phyloP scores from a whole-genome alignment of 1,140 invertebrate genomes.

The Heliconius melpomene region DNA sequence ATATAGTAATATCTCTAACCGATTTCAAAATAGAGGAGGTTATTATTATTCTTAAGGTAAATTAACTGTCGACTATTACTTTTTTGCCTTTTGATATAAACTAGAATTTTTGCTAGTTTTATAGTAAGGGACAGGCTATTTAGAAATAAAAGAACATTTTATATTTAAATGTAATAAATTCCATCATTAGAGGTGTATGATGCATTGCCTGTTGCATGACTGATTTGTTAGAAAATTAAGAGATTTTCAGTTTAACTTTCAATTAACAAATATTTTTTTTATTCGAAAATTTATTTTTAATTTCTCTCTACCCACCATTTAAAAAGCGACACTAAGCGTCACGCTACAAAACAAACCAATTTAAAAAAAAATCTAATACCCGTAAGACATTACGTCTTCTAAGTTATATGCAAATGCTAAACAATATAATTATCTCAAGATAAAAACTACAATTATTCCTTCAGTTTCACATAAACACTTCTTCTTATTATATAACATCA shows the following conservation, averaged over 20 bases:
- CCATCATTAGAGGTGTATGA: constrained; percentile 75
- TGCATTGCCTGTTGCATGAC: constrained; percentile 71
- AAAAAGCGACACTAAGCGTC: too few relatives aligned
- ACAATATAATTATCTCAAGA: not conserved
- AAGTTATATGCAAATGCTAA: not conserved
- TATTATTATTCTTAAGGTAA: too few relatives aligned
- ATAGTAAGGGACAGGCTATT: too few relatives aligned
- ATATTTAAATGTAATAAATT: constrained; percentile 46
- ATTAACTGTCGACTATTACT: too few relatives aligned
- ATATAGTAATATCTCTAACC: not conserved
- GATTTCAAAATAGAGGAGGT: too few relatives aligned
- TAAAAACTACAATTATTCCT: not conserved
- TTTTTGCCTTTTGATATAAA: too few relatives aligned
- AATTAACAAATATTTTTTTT: too few relatives aligned
- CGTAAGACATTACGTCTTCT: not conserved
- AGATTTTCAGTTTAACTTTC: too few relatives aligned
- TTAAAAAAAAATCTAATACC: not conserved
- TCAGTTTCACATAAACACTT: not conserved
- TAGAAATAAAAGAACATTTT: too few relatives aligned
- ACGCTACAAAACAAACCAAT: not conserved
- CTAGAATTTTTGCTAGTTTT: too few relatives aligned
- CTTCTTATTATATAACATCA: not conserved
- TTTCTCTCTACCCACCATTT: too few relatives aligned
- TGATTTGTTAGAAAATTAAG: constrained; percentile 36
- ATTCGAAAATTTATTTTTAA: too few relatives aligned